Evolutionary conservation across 2,113 vertebrate species (phyloP), one percentile per base, ranked within the genome.

Genomic region (Siniperca knerii): DNA sequence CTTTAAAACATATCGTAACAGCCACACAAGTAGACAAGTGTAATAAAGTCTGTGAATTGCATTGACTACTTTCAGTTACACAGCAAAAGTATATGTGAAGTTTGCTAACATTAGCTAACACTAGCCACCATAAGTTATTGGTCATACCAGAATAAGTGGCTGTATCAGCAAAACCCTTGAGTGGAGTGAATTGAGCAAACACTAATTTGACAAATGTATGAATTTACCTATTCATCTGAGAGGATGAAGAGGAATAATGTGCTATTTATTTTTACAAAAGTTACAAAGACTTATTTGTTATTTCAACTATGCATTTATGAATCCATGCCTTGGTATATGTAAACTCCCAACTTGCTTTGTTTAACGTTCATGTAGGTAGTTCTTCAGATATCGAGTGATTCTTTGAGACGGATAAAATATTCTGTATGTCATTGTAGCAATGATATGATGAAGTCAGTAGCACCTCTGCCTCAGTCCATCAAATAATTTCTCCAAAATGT

Each of bases 371-470:
- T 65, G 55, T 13, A n/a, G 25, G 58, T 29, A 42, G 52, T 18
- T 35, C 67, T 48, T 25, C 50, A 58, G 37, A 20, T n/a, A 74
- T 25, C 2, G 1, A 37, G 50, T 50, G 64, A 77, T 23, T 72
- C 13, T 11, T 6, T 65, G 35, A 42, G 54, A 77, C 11, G 1
- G 35, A 21, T 44, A 20, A 40, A 33, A 46, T 58, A 60, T 50
- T 73, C 54, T 52, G 18, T 23, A 4, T 50, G 52, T 79, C 70
- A 52, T 42, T 50, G 23, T 3, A 77, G 73, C 20, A 4, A 58
- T 18, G 11, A 65, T 72, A 3, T 73, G 65, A 75, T 35, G 21
- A 57, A 72, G 64, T 80, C 76, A 66, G 40, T 61, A 60, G 72
- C 42, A 57, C 23, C 5, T 70, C 8, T 25, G 42, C 64, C 44